Evolutionary conservation across 2,113 vertebrate genomes (phyloP).

Genomic region (Aspidoscelis tigris): DNA sequence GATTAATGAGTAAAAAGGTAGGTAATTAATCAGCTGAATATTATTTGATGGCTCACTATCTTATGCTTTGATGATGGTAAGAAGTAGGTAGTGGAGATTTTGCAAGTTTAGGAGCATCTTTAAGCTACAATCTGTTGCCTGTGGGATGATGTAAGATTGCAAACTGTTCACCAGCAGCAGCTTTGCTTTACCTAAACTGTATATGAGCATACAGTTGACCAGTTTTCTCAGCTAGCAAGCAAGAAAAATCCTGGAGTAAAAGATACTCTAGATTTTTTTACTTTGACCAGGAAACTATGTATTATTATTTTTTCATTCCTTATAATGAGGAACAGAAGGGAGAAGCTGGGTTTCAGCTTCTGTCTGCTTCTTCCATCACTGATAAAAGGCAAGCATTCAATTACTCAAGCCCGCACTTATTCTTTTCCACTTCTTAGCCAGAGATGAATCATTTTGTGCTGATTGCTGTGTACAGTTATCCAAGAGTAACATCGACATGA

Average conservation of each 20-base stretch:
- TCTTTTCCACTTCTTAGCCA: neutral
- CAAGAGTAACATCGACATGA: neutral
- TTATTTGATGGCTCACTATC: neutral
- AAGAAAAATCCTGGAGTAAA: neutral
- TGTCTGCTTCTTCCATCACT: no score
- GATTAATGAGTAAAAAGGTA: neutral
- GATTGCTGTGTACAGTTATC: neutral
- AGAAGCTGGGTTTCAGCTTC: no score
- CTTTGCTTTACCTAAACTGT: neutral
- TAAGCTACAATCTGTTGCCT: neutral
- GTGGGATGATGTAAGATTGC: neutral
- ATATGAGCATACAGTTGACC: neutral
- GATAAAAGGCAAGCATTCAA: neutral
- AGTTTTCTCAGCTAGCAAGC: neutral
- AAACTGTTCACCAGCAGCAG: neutral
- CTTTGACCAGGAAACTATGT: neutral
- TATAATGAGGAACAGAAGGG: no score
- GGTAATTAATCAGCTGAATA: conserved; percentile 3
- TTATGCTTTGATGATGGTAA: neutral
- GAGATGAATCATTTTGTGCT: neutral
- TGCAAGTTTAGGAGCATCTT: neutral
- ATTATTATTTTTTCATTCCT: neutral
- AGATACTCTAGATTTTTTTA: neutral
- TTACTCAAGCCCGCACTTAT: neutral
- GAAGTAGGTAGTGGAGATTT: neutral